These are phyloP conservation scores for Terebella lapidaria DNA, from an alignment of 2,888 invertebrate species.

Conservation along the genomic window DNA sequence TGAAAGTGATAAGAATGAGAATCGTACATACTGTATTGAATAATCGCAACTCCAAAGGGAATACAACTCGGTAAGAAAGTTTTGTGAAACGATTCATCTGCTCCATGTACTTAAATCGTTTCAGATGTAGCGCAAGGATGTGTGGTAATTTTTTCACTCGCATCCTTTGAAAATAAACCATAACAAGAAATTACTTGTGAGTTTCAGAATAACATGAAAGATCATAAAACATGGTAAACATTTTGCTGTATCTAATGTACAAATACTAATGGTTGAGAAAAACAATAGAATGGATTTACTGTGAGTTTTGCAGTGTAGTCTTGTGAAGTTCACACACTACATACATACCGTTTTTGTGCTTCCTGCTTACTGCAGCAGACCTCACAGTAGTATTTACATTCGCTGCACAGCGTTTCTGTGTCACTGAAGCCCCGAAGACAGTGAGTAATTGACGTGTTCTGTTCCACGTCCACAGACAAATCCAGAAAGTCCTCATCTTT, in stretches of 20 bases:
- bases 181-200: no score
- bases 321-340: no score
- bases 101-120: conserved; percentile 89
- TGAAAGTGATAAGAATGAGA: no score
- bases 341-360: conserved; percentile 67
- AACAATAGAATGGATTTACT: no score
- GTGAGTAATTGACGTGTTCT: conserved; percentile 98
- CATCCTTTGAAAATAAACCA: no score
- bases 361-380: conserved; percentile 99
- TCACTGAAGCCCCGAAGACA: conserved; percentile 96
- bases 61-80: conserved; percentile 97
- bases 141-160: conserved; percentile 96
- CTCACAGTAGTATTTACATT: conserved; percentile 99
- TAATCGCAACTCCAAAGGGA: conserved; percentile 92
- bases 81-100: conserved; percentile 98
- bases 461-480: conserved; percentile 97
- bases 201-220: no score
- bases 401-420: conserved; percentile 96
- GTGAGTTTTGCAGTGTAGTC: no score
- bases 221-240: neutral
- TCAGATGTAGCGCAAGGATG: conserved; percentile 94
- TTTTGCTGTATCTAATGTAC: neutral
- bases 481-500: conserved; percentile 99
- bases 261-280: no score
- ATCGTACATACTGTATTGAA: conserved; percentile 83